Evolutionary conservation across 2,888 invertebrate genomes (phyloP).

Genomic region (Lordiphosa fenestrarum): DNA sequence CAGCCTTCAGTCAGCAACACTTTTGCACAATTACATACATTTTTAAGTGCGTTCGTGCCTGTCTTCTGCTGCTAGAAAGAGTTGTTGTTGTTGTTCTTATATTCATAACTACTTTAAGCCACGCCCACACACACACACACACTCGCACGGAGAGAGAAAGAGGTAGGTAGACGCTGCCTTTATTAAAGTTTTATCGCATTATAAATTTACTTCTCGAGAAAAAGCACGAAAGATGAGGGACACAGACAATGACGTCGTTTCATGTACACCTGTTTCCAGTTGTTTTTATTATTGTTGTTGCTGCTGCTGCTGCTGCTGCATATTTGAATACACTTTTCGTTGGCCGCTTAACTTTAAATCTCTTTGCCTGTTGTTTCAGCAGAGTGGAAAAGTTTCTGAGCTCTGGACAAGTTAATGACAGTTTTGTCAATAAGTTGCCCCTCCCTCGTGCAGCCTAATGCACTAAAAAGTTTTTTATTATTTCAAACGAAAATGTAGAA

Average conservation of each 20-base stretch:
- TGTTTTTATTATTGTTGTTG: conserved; percentile 59
- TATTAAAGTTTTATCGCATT: conserved; percentile 76
- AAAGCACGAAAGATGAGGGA: conserved; percentile 13
- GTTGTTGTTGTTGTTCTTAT: conserved; percentile 65
- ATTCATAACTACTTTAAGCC: conserved; percentile 71
- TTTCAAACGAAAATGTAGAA: conserved; percentile 32
- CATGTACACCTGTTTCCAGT: conserved; percentile 72
- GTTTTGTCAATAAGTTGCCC: conserved; percentile 71
- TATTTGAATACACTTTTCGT: conserved; percentile 74
- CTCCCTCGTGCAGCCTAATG: conserved; percentile 38
- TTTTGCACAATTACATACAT: conserved; percentile 76
- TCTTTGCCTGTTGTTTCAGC: conserved; percentile 27
- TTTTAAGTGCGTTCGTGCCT: conserved; percentile 73
- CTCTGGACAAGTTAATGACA: conserved; percentile 67
- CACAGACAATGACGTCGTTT: conserved; percentile 69
- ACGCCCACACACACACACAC: conserved; percentile 34
- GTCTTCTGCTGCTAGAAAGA: conserved; percentile 42
- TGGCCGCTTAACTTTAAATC: conserved; percentile 70
- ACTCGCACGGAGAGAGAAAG: neutral
- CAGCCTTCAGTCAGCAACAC: conserved; percentile 38
- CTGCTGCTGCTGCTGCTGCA: conserved; percentile 51
- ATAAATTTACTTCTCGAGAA: conserved; percentile 64
- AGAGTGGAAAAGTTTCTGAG: conserved; percentile 46
- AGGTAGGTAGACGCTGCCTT: conserved; percentile 50
- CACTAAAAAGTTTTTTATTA: conserved; percentile 34